These are phyloP conservation scores for Lanistes nyassanus DNA, from an alignment of 1,140 invertebrate genomes.

Conservation along the genomic window DNA sequence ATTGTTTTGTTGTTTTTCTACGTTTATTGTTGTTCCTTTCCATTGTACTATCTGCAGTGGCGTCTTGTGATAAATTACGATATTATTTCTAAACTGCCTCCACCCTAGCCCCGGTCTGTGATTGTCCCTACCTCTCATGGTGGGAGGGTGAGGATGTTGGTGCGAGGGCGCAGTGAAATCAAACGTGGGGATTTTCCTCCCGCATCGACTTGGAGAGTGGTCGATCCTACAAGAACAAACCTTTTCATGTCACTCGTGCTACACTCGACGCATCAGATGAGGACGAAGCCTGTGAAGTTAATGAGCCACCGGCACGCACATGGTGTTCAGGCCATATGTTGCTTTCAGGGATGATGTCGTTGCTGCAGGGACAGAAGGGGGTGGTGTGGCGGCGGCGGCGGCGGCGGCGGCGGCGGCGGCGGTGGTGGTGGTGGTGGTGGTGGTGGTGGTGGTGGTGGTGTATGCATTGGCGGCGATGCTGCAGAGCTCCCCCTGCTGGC, in stretches of 20 bases:
- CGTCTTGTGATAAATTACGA: no score
- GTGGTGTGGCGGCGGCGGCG: background rate
- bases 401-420: background rate
- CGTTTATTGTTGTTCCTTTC: no score
- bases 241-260: no score
- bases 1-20: no score
- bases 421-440: conserved; percentile 3
- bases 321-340: background rate
- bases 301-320: background rate
- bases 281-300: background rate
- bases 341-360: background rate
- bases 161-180: conserved; percentile 3
- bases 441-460: background rate
- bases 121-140: no score
- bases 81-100: no score
- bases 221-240: no score
- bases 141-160: no score
- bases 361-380: conserved; percentile 4
- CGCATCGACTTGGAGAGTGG: no score
- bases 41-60: no score
- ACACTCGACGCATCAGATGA: no score
- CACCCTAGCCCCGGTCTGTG: no score
- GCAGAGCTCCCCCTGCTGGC: background rate
- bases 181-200: background rate
- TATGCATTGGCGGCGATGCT: background rate